Percentiles rank a stretch among this genome's conserved stretches.
Conservation (phyloP, 1,140 invertebrate species). For the Pseudomyrmex gracilis region DNA sequence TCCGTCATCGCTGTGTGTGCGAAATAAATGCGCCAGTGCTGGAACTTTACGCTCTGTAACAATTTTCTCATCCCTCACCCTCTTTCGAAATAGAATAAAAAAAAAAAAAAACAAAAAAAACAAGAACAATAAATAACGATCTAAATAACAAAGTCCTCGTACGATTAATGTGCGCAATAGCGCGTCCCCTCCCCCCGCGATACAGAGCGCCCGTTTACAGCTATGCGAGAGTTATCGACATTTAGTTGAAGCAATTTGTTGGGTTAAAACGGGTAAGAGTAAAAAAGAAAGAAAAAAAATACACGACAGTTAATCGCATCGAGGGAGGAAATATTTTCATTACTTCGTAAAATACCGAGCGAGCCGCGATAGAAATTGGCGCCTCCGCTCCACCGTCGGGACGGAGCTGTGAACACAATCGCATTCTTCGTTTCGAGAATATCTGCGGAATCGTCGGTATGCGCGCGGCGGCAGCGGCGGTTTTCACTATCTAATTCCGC, state of each 20-base stretch:
- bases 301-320: conserved; percentile 42
- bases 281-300: not conserved
- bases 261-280: conserved; percentile 32
- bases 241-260: conserved; percentile 54
- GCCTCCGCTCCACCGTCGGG: not conserved
- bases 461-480: not conserved
- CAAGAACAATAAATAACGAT: conserved; percentile 53
- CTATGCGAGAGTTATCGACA: conserved; percentile 50
- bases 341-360: conserved; percentile 36
- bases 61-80: conserved; percentile 23
- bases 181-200: not conserved
- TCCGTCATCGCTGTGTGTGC: conserved; percentile 36
- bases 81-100: conserved; percentile 30
- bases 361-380: conserved; percentile 38
- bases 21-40: conserved; percentile 38
- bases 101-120: no score
- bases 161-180: conserved; percentile 48
- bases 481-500: conserved; percentile 52
- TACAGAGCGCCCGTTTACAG: not conserved
- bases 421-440: conserved; percentile 40
- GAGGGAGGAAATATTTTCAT: conserved; percentile 55
- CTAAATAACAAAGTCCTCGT: conserved; percentile 54
- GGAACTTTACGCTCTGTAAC: conserved; percentile 26
- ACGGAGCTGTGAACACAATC: conserved; percentile 33
- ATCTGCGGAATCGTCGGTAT: conserved; percentile 37